These are phyloP conservation scores for Conopomorpha cramerella DNA, from an alignment of 1,140 invertebrate species.

Conservation along the genomic window DNA sequence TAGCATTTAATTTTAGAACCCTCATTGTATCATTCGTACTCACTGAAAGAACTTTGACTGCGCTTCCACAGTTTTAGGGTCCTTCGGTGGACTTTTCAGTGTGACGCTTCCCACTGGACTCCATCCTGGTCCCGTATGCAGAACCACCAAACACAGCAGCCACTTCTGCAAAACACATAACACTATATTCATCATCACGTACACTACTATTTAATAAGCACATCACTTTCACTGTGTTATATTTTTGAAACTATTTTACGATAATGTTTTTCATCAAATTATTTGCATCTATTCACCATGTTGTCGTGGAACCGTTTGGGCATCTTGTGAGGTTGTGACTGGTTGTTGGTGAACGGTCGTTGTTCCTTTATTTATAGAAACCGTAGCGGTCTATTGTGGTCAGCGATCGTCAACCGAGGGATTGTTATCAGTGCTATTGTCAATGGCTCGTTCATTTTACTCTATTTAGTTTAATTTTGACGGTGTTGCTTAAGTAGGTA, in stretches of 20 bases:
- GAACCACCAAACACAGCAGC: conserved; percentile 24
- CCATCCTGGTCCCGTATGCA: conserved; percentile 21
- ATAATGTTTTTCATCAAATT: background rate
- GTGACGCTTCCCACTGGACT: conserved; percentile 16
- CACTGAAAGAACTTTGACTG: conserved; percentile 60
- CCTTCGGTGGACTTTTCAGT: conserved; percentile 19
- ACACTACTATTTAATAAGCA: background rate
- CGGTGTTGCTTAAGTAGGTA: too few relatives aligned
- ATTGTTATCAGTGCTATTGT: too few relatives aligned
- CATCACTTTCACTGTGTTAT: too few relatives aligned
- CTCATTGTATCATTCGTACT: conserved; percentile 13
- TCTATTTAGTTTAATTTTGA: too few relatives aligned
- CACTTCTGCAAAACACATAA: conserved; percentile 27
- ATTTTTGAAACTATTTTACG: background rate
- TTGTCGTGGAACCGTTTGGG: conserved; percentile 22
- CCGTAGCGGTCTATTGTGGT: conserved; percentile 10
- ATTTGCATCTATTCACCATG: background rate
- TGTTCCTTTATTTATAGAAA: conserved; percentile 44
- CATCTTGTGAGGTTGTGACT: conserved; percentile 36
- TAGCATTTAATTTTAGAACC: conserved; percentile 1
- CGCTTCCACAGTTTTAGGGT: conserved; percentile 31
- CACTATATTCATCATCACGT: background rate
- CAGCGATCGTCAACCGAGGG: conserved; percentile 11
- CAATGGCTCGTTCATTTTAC: too few relatives aligned
- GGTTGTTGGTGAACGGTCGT: conserved; percentile 19